Evolutionary conservation across 2,797 vertebrate genomes (phyloP), one percentile per base, ranked within the genome.

Genomic region (Coregonus ussuriensis): DNA sequence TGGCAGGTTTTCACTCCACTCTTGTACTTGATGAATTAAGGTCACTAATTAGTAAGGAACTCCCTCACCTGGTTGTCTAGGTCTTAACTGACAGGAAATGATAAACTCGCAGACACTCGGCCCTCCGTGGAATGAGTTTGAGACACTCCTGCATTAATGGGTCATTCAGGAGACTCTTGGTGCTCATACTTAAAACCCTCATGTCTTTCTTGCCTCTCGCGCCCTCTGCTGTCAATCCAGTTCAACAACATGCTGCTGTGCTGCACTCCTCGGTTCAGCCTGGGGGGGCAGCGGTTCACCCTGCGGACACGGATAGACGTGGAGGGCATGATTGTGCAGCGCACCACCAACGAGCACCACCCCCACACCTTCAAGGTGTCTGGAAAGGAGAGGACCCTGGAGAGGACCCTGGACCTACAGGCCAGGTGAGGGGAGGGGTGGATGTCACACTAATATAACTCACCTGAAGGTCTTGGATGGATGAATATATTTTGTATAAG

Each of bases 231-330:
- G 80, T 59, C 69, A 84, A 6, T 29, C 14, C 91, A 97, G 97
- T 98, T 98, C 90, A 98, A 97, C 94, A 96, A 96, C 92, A 95
- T 96, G 87, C 86, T 98, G 87, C 93, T 98, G 59, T 97, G 95
- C 92, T 98, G 97, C 54, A 92, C 93, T 65, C 94, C 96, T 1
- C 96, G 92, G 83, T 96, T 98, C 88, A 95, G 96, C 90, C 94
- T 97, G 33, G 92, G 95, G 71, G 96, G 96, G 0, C 93, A 95
- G 13, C 93, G 95, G 6, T 97, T 95, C 78, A 94, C 96, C 5
- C 95, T 98, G 35, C 94, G 94, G 62, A 93, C 93, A 4, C 94
- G 95, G 76, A 94, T 98, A 0, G 90, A 96, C 0, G 88, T 97
- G 81, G 93, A 95, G 0, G 91, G 94, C 71, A 95, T 98, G 95